phyloP scores from a whole-genome alignment of 2,113 vertebrate genomes.

The Muntiacus muntjak region DNA sequence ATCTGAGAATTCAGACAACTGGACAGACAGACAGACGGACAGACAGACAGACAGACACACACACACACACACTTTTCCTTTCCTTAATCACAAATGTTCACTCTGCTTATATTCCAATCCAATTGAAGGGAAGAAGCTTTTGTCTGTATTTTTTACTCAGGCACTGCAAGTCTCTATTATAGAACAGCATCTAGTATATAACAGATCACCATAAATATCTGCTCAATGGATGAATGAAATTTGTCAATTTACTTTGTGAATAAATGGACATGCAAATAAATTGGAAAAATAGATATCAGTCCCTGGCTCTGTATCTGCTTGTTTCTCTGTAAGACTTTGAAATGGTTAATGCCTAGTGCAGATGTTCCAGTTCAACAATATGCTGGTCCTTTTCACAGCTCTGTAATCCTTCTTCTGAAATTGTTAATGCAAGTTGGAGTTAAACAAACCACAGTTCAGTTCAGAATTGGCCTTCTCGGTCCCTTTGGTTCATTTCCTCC shows the following conservation, averaged over 20 bases:
- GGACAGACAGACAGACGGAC: background rate
- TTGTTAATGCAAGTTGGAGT: conserved; percentile 51
- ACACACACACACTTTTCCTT: background rate
- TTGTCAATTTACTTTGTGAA: background rate
- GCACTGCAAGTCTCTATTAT: background rate
- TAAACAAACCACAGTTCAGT: conserved; percentile 47
- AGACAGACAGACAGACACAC: background rate
- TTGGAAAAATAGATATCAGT: background rate
- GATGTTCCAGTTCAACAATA: conserved; percentile 19
- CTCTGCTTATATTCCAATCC: background rate
- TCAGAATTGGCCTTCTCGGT: conserved; percentile 52
- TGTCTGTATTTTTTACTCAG: background rate
- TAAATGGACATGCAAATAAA: background rate
- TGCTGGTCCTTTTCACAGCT: conserved; percentile 34
- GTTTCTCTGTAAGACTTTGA: conserved; percentile 23
- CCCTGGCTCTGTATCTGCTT: background rate
- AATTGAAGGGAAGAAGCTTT: background rate
- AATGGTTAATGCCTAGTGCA: conserved; percentile 41
- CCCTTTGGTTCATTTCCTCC: conserved; percentile 71
- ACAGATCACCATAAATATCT: conserved; percentile 1
- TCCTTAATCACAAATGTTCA: background rate
- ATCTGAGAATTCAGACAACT: background rate
- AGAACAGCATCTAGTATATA: background rate
- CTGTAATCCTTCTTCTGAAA: conserved; percentile 53
- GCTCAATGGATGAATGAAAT: conserved; percentile 5